These are phyloP conservation scores for Chelon labrosus DNA, from an alignment of 2,797 vertebrate genomes.

Conservation along the genomic window DNA sequence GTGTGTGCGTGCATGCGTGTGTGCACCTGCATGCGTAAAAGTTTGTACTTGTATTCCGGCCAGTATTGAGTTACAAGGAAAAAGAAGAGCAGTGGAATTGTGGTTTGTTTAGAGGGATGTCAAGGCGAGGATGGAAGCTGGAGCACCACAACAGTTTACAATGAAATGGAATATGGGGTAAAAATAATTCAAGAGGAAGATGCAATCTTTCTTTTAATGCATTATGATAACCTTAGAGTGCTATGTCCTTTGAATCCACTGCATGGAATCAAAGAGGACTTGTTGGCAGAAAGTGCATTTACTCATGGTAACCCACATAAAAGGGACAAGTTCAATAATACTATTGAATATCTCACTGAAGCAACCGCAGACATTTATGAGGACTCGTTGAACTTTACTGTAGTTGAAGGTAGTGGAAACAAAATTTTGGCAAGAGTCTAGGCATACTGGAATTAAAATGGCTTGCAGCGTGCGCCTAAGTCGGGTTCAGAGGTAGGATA, in stretches of 20 bases:
- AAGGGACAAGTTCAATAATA: conserved; percentile 39
- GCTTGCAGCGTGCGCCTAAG: conserved; percentile 31
- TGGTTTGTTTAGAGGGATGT: conserved; percentile 63
- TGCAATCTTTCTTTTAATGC: conserved; percentile 44
- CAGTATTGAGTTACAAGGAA: conserved; percentile 50
- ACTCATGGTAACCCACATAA: conserved; percentile 55
- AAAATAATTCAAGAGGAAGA: conserved; percentile 49
- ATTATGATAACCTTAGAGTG: conserved; percentile 43
- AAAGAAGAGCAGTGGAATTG: conserved; percentile 47
- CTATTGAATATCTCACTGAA: conserved; percentile 58
- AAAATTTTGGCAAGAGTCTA: conserved; percentile 40
- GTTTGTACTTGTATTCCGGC: conserved; percentile 28
- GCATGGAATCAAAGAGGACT: conserved; percentile 29
- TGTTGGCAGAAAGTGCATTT: conserved; percentile 49
- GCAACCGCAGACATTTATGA: conserved; percentile 60
- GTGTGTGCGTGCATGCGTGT: not conserved
- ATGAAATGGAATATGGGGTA: conserved; percentile 45
- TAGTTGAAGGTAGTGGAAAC: conserved; percentile 61
- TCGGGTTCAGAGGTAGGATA: conserved; percentile 63
- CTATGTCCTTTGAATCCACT: conserved; percentile 30
- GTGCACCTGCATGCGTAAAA: conserved; percentile 54
- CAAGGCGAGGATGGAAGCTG: conserved; percentile 71
- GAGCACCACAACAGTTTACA: conserved; percentile 40
- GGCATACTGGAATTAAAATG: conserved; percentile 38
- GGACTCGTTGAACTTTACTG: conserved; percentile 44